Conservation (phyloP, 2,113 vertebrate species). For the Ictalurus punctatus region DNA sequence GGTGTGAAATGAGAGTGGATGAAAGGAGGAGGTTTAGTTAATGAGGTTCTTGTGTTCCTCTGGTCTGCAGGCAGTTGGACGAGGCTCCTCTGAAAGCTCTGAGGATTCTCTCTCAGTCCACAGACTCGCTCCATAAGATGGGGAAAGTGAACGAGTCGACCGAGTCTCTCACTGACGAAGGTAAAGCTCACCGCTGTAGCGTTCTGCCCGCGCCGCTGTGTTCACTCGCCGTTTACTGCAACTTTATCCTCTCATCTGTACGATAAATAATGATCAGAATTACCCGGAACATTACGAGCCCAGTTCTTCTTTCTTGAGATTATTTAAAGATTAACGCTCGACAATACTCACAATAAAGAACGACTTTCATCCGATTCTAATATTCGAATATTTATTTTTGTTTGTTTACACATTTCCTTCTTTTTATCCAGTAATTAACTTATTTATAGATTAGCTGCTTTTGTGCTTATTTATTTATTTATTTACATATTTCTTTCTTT, state of each 20-base stretch:
- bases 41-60: background rate
- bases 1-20: background rate
- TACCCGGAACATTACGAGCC: background rate
- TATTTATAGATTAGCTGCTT: too few relatives aligned
- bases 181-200: constrained; percentile 60
- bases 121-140: constrained; percentile 87
- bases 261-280: background rate
- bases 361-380: too few relatives aligned
- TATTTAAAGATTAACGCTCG: too few relatives aligned
- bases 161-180: constrained; percentile 90
- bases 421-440: too few relatives aligned
- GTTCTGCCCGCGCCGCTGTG: background rate
- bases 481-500: background rate
- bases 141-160: constrained; percentile 86
- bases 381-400: too few relatives aligned
- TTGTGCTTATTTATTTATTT: background rate
- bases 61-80: constrained; percentile 78
- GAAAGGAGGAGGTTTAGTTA: background rate
- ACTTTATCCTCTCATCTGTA: background rate
- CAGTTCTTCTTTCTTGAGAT: too few relatives aligned
- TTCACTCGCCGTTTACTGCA: background rate
- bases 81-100: constrained; percentile 80
- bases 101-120: constrained; percentile 87
- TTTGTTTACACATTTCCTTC: too few relatives aligned
- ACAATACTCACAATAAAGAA: too few relatives aligned